Percentiles rank a stretch among this genome's conserved stretches.
Evolutionary conservation across 2,888 invertebrate genomes (phyloP).

Genomic region (Dysmachus trigonus): DNA sequence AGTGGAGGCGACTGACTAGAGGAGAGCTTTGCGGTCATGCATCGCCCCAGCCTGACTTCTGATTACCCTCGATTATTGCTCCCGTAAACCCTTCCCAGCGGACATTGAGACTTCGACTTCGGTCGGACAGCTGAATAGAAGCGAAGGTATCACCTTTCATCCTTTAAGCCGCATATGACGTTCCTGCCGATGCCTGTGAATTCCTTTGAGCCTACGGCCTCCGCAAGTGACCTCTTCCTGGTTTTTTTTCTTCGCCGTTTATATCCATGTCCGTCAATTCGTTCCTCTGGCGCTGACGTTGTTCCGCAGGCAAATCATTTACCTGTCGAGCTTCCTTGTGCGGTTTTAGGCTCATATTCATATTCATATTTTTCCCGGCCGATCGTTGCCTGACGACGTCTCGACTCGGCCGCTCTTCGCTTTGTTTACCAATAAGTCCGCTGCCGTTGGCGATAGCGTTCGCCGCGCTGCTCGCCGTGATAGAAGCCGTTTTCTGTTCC

Average conservation of each 20-base stretch:
- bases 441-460: not conserved
- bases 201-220: slow-evolving; percentile 20
- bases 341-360: slow-evolving; percentile 30
- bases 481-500: not conserved
- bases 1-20: not conserved
- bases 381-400: not conserved
- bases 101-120: slow-evolving; percentile 1
- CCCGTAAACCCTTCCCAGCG: not conserved
- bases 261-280: not conserved
- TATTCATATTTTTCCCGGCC: slow-evolving; percentile 20
- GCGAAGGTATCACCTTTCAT: slow-evolving; percentile 21
- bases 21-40: not conserved
- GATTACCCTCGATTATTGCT: not conserved
- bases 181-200: not conserved
- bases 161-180: slow-evolving; percentile 9
- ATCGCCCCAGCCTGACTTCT: not conserved
- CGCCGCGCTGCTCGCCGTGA: not conserved
- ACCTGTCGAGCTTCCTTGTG: slow-evolving; percentile 12
- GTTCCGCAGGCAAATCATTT: not conserved
- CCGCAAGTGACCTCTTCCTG: not conserved
- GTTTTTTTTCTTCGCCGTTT: not conserved
- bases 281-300: not conserved
- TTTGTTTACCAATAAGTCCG: not conserved
- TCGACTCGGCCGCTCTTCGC: not conserved
- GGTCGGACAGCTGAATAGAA: not conserved